Percentiles rank a stretch among this genome's conserved stretches.
Evolutionary conservation across 1,140 invertebrate genomes (phyloP).

Genomic region (Saccostrea echinata): DNA sequence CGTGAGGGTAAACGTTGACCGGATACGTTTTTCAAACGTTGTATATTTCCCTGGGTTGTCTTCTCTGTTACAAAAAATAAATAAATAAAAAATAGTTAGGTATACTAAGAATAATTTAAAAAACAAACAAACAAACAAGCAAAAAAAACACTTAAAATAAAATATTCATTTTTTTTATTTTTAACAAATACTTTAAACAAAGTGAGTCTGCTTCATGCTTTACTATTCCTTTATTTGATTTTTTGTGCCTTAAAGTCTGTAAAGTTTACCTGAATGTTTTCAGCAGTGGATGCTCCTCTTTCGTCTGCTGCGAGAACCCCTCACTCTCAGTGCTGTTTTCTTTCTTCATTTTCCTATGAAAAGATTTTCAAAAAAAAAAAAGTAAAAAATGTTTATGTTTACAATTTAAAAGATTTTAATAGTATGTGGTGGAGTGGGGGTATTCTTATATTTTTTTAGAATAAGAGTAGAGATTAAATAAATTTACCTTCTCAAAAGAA

Average conservation of each 20-base stretch:
- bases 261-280: conserved; percentile 29
- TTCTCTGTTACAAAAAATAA: too few relatives aligned
- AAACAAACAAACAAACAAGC: not conserved
- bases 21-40: too few relatives aligned
- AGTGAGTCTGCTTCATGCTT: conserved; percentile 1
- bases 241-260: not conserved
- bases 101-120: not conserved
- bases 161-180: not conserved
- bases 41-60: too few relatives aligned
- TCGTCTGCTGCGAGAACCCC: conserved; percentile 17
- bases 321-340: not conserved
- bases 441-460: not conserved
- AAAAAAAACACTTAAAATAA: not conserved
- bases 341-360: conserved; percentile 1
- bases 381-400: conserved; percentile 13
- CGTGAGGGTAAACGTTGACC: too few relatives aligned
- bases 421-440: not conserved
- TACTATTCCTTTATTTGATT: not conserved
- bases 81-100: too few relatives aligned
- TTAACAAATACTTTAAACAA: conserved; percentile 2
- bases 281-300: conserved; percentile 5
- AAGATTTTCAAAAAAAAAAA: not conserved
- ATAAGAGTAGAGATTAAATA: not conserved
- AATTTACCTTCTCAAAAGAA: conserved; percentile 1
- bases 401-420: not conserved